Evolutionary conservation across 2,888 invertebrate genomes (phyloP).

Genomic region (Diplolepis rosae): DNA sequence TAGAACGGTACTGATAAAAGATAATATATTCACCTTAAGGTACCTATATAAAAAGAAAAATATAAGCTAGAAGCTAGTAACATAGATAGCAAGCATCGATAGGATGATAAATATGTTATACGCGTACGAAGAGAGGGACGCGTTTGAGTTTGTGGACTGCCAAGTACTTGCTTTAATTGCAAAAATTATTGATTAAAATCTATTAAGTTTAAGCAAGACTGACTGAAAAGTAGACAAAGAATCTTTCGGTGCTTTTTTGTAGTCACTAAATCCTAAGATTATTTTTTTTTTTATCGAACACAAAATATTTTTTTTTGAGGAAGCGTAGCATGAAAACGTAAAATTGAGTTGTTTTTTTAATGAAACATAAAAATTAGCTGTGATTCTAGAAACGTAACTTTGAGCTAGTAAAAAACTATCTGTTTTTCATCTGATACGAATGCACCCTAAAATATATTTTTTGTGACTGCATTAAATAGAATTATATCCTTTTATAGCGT

Average conservation of each 20-base stretch:
- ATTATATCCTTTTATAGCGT: conserved; percentile 25
- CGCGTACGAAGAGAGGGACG: conserved; percentile 41
- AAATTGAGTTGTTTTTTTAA: neutral
- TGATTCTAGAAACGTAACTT: neutral
- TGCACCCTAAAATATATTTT: neutral
- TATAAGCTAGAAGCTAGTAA: conserved; percentile 62
- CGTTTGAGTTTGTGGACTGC: conserved; percentile 26
- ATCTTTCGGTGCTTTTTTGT: conserved; percentile 26
- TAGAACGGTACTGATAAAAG: conserved; percentile 56
- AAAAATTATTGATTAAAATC: neutral
- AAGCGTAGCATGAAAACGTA: neutral
- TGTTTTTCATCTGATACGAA: neutral
- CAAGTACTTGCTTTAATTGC: conserved; percentile 22
- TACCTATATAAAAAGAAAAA: conserved; percentile 57
- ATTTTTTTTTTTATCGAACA: neutral
- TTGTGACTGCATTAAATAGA: conserved; percentile 10
- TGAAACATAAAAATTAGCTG: neutral
- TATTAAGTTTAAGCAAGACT: conserved; percentile 21
- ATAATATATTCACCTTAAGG: conserved; percentile 41
- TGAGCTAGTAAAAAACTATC: neutral
- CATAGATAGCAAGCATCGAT: conserved; percentile 52
- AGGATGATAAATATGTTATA: conserved; percentile 60
- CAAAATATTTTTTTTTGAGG: neutral
- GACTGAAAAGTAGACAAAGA: conserved; percentile 27
- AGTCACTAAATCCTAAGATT: conserved; percentile 21